Evolutionary conservation across 2,113 vertebrate genomes (phyloP), one percentile per base, ranked within the genome.

Genomic region (Rhinolophus ferrumequinum): DNA sequence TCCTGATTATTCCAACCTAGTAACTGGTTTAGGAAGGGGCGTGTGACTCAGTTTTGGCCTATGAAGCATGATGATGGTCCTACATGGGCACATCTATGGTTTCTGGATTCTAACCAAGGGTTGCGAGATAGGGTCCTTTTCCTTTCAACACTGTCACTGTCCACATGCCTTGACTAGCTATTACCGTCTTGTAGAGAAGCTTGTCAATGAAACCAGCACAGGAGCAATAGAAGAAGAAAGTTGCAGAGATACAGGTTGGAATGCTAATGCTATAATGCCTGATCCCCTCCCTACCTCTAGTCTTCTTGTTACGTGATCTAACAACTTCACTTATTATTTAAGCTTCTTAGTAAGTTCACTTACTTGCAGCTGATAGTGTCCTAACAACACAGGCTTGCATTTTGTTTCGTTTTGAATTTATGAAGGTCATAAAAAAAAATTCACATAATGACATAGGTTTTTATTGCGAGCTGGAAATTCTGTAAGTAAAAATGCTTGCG

Each of bases 331-430:
- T 82, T 66, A 58, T 1, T 70, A 18, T 76, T 58, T 73, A 28
- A 64, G n/a, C 8, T 64, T 72, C 73, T 88, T 44, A 70, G 58
- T 47, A 54, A 60, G 35, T 62, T 91, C 64, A 79, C 22, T 84
- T 84, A 24, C 41, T 50, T 86, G 33, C 13, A 56, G 14, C 22
- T 26, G 26, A 69, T 73, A 87, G n/a, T 52, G 41, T 69, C 72
- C n/a, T 79, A 77, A 92, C 18, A n/a, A 44, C 14, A 81, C 0
- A 69, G 47, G 24, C 30, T 70, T 56, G 22, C 64, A 22, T 33
- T 87, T 54, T 86, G 8, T 60, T 88, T 75, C 69, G 83, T 85
- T 92, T 92, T 79, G 41, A 73, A 73, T 60, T 76, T 90, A 58
- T 66, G 19, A 10, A 33, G n/a, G 28, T 81, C 60, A 28, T 62